Conservation (phyloP, 2,113 vertebrate genomes). For the Austrofundulus limnaeus region DNA sequence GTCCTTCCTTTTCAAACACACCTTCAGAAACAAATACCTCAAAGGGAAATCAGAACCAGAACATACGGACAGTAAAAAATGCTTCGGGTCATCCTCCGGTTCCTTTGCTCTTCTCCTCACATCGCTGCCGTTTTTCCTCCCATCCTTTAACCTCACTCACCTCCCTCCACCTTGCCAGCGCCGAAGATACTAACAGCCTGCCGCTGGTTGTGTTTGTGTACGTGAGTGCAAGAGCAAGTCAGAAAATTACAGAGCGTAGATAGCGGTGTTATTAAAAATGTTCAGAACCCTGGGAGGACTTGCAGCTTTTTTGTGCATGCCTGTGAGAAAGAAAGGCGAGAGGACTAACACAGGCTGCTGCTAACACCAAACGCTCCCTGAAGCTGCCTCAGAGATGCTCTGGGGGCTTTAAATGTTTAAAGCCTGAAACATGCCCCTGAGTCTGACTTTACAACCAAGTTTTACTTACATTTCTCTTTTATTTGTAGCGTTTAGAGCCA, state of each 20-base stretch:
- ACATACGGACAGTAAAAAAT: constrained; percentile 18
- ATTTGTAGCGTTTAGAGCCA: neutral
- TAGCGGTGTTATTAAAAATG: neutral
- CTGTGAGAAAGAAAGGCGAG: constrained; percentile 1
- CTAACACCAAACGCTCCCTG: constrained; percentile 52
- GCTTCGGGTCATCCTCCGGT: constrained; percentile 35
- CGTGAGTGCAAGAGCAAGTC: neutral
- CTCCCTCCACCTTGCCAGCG: constrained; percentile 47
- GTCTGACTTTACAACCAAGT: neutral
- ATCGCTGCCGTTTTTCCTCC: constrained; percentile 38
- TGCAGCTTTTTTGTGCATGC: neutral
- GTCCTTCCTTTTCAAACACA: constrained; percentile 20
- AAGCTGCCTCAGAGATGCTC: constrained; percentile 46
- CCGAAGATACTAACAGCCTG: constrained; percentile 67
- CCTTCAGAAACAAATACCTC: constrained; percentile 10
- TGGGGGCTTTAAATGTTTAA: constrained; percentile 46
- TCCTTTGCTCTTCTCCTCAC: constrained; percentile 32
- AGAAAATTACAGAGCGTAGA: constrained; percentile 5
- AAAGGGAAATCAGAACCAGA: constrained; percentile 22
- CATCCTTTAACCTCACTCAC: constrained; percentile 49
- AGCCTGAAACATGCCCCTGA: constrained; percentile 62
- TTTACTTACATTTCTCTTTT: neutral
- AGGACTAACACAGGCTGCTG: constrained; percentile 50
- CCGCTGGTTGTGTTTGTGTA: constrained; percentile 47
- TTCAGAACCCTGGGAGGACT: constrained; percentile 1